Base-by-base conservation (phyloP, 2,888 invertebrate genomes). In the Hypomecis atomaria region DNA sequence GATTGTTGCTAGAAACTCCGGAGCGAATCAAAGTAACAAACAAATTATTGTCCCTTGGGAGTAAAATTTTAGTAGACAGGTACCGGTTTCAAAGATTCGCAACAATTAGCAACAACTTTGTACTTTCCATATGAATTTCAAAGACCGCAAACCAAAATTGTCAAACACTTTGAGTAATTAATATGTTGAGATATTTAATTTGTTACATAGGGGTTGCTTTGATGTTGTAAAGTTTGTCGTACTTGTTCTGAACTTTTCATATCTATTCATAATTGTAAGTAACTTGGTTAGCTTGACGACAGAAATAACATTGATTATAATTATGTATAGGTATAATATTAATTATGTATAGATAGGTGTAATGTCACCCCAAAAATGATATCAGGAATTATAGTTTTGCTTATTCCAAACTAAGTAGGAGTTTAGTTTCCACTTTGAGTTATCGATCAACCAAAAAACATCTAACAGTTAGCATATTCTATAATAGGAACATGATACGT, bases 161-260 rank as follows among this genome's bases (percentile, higher is more conserved):
- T 56, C 65, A 71, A 70, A 70, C 69, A 65, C 64, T 64, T 65
- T 66, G 66, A 59, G 69, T 74, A 73, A 77, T 79, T 76, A 77
- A 73, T 78, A 72, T 67, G 72, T 70, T 69, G 74, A 71, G 74
- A 75, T 76, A 76, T 77, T 77, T 78, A 78, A 77, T 78, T 75
- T 74, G 65, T 71, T 56, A 71, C 66, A 66, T 67, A 66, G 62
- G 69, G 72, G 69, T 59, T 64, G 69, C 72, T 71, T 69, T 71
- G 76, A 77, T 73, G 75, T 74, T 60, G 56, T 63, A 54, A 73
- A 78, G 71, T 72, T 78, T 65, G 54, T 11, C 37, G 50, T 69
- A 64, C 65, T 70, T 63, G 67, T 65, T 52, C 6, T 23, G 33
- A 52, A 40, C 23, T 67, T 63, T 54, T 50, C 54, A 56, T 61